Percentiles rank a stretch among this genome's conserved stretches.
phyloP scores from a whole-genome alignment of 2,113 vertebrate genomes.

The Nycticebus coucang region DNA sequence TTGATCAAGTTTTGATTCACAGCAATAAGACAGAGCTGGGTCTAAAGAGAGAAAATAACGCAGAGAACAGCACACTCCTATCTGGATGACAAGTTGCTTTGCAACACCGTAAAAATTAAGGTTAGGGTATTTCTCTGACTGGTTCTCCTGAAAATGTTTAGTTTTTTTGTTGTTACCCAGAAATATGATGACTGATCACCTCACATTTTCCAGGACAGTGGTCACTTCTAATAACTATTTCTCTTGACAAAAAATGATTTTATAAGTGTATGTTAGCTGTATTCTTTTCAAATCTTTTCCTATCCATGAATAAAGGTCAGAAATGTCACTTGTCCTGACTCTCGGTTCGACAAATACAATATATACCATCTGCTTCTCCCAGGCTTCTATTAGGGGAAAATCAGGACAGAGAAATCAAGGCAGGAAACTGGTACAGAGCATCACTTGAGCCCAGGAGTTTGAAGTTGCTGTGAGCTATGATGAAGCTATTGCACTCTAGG shows the following conservation, averaged over 20 bases:
- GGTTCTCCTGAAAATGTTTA: not conserved
- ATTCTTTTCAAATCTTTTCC: not conserved
- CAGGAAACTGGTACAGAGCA: too few relatives aligned
- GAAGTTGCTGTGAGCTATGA: too few relatives aligned
- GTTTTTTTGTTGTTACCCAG: not conserved
- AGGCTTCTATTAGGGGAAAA: not conserved
- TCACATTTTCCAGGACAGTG: not conserved
- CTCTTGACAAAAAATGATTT: not conserved
- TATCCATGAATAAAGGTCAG: not conserved
- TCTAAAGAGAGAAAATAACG: not conserved
- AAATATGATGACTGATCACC: not conserved
- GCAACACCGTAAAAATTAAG: not conserved
- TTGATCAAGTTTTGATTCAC: not conserved
- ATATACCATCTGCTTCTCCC: not conserved
- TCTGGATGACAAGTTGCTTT: not conserved
- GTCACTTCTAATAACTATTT: not conserved
- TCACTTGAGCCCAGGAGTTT: too few relatives aligned
- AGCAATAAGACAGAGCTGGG: not conserved
- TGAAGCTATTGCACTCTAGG: too few relatives aligned
- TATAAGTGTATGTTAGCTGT: not conserved
- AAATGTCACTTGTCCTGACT: not conserved
- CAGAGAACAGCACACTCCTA: not conserved
- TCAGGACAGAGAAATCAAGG: not conserved
- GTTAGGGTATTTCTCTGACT: not conserved
- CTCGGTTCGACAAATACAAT: not conserved